Conservation (phyloP, 2,113 vertebrate genomes). For the Balaeniceps rex region DNA sequence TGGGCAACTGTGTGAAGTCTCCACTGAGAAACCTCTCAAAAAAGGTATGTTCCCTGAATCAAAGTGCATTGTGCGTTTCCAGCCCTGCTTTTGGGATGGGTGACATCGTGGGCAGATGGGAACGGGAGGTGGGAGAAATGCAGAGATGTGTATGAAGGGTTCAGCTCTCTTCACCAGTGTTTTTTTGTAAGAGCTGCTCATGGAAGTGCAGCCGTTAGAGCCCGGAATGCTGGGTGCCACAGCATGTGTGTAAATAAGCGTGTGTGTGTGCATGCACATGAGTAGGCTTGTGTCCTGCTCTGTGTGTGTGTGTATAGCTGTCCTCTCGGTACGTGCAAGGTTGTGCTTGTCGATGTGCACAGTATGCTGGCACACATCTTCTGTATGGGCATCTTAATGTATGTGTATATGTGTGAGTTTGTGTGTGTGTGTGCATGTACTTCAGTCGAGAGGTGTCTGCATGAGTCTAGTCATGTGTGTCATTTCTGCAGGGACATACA, state of each 20-base stretch:
- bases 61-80: neutral
- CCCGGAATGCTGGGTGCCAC: neutral
- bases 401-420: neutral
- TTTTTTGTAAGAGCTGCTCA: neutral
- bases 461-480: neutral
- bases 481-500: neutral
- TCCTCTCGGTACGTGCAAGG: neutral
- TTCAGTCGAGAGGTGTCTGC: neutral
- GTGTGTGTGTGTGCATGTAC: neutral
- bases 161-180: neutral
- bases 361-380: neutral
- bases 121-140: conserved; percentile 22
- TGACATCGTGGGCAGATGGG: neutral
- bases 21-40: conserved; percentile 92
- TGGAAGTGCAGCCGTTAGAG: neutral
- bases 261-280: neutral
- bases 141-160: neutral
- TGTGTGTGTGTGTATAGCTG: neutral
- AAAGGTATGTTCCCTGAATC: conserved; percentile 86
- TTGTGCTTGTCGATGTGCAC: neutral
- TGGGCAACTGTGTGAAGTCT: conserved; percentile 99
- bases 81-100: conserved; percentile 16
- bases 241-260: neutral
- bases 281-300: neutral
- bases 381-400: neutral